Conservation (phyloP, 2,888 invertebrate genomes). For the Ptilodon capucinus region DNA sequence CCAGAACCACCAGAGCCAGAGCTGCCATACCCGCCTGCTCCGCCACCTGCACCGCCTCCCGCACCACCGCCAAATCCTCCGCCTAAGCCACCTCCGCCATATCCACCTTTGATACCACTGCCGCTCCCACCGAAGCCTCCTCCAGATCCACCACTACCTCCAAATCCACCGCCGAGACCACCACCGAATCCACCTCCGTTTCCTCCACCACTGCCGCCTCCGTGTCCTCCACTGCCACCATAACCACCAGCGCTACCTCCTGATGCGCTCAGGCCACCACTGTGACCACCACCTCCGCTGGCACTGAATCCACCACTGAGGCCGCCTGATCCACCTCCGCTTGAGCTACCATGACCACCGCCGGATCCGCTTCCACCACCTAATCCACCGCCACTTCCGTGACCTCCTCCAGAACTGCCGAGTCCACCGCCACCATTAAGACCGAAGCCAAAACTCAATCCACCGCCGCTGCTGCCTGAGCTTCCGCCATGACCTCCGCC, state of each 20-base stretch:
- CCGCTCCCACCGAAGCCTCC: constrained; percentile 18
- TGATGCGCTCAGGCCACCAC: no score
- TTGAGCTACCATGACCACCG: no score
- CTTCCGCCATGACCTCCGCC: constrained; percentile 21
- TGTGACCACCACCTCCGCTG: constrained; percentile 29
- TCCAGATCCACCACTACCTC: constrained; percentile 32
- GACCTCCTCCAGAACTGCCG: constrained; percentile 34
- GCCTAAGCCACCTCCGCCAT: constrained; percentile 16
- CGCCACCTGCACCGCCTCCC: constrained; percentile 19
- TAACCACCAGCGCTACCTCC: constrained; percentile 37
- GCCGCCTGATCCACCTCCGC: constrained; percentile 19
- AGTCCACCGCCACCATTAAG: constrained; percentile 21
- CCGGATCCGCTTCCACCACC: constrained; percentile 27
- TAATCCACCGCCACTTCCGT: constrained; percentile 18
- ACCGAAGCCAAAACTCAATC: constrained; percentile 11
- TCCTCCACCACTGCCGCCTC: constrained; percentile 24
- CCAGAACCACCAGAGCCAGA: constrained; percentile 24
- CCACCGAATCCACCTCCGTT: constrained; percentile 24
- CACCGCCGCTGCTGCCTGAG: constrained; percentile 14
- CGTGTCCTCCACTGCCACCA: constrained; percentile 47
- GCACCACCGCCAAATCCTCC: constrained; percentile 40
- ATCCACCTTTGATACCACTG: constrained; percentile 14
- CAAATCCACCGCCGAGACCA: constrained; percentile 23
- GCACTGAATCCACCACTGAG: constrained; percentile 44
- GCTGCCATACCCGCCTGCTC: constrained; percentile 9